Conservation (phyloP, 2,113 vertebrate species). For the Tragelaphus scriptus region DNA sequence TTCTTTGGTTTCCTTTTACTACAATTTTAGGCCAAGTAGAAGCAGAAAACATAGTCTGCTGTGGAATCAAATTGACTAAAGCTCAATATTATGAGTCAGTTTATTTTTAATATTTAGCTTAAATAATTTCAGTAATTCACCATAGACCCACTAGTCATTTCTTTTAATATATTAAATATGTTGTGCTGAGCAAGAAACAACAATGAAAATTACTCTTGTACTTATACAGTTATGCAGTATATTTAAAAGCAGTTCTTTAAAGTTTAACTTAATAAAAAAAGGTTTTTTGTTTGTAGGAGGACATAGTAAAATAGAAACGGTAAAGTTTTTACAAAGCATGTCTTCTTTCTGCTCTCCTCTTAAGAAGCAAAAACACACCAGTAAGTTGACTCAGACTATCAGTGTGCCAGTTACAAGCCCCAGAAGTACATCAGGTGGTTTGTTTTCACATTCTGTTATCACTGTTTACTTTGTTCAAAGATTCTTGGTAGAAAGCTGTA, state of each 20-base stretch:
- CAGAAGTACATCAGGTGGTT: neutral
- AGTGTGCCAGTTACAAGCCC: neutral
- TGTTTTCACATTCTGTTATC: constrained; percentile 9
- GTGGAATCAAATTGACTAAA: neutral
- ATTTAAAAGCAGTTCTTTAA: constrained; percentile 45
- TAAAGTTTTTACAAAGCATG: constrained; percentile 34
- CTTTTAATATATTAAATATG: constrained; percentile 25
- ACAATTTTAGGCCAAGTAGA: constrained; percentile 45
- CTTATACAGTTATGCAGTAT: neutral
- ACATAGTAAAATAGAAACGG: constrained; percentile 21
- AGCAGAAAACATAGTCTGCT: constrained; percentile 39
- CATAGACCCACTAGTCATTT: neutral
- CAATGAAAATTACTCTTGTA: constrained; percentile 9
- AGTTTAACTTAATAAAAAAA: neutral
- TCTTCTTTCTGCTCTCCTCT: constrained; percentile 14
- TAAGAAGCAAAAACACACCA: constrained; percentile 16
- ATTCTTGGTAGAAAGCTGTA: neutral
- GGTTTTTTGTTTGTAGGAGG: constrained; percentile 35
- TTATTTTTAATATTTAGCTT: constrained; percentile 13
- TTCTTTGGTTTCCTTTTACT: constrained; percentile 34
- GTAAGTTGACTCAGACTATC: neutral
- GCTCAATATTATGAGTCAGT: constrained; percentile 7
- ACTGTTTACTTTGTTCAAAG: constrained; percentile 39
- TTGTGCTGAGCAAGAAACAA: neutral
- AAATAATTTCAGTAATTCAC: constrained; percentile 43